Conservation (phyloP, 2,113 vertebrate genomes). For the Oceanodroma tethys region DNA sequence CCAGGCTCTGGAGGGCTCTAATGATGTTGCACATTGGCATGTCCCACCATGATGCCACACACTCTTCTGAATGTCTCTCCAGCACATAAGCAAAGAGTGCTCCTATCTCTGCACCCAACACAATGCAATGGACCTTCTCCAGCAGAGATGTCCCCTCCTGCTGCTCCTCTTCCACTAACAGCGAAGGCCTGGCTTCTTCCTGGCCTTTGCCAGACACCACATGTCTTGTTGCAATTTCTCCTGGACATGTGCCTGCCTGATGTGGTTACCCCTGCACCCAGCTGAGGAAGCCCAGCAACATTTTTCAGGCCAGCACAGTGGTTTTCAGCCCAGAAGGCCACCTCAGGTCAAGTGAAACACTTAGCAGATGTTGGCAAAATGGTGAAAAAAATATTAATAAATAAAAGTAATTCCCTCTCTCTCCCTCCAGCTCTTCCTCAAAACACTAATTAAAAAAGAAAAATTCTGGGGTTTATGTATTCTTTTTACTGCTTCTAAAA, state of each 20-base stretch:
- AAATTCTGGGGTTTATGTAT: not conserved
- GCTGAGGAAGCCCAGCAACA: not conserved
- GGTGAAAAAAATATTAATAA: too few relatives aligned
- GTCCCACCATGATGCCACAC: not conserved
- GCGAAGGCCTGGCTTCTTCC: not conserved
- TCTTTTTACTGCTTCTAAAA: not conserved
- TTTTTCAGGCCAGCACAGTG: not conserved
- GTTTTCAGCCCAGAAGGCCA: not conserved
- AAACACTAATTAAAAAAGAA: not conserved
- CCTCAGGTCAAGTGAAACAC: not conserved
- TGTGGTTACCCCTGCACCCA: not conserved
- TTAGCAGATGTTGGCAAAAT: not conserved
- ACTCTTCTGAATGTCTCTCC: not conserved
- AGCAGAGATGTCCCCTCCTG: not conserved
- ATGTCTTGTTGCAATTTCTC: not conserved
- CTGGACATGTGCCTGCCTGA: rapidly evolving
- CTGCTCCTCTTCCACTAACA: not conserved
- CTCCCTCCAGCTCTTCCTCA: not conserved
- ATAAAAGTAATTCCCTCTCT: not conserved
- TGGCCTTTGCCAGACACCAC: not conserved
- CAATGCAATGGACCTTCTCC: not conserved
- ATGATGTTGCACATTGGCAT: not conserved
- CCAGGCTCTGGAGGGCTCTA: not conserved
- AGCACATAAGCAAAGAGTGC: not conserved
- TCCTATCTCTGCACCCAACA: not conserved